Conservation (phyloP, 1,140 invertebrate species). For the Andrena cerasifolii region DNA sequence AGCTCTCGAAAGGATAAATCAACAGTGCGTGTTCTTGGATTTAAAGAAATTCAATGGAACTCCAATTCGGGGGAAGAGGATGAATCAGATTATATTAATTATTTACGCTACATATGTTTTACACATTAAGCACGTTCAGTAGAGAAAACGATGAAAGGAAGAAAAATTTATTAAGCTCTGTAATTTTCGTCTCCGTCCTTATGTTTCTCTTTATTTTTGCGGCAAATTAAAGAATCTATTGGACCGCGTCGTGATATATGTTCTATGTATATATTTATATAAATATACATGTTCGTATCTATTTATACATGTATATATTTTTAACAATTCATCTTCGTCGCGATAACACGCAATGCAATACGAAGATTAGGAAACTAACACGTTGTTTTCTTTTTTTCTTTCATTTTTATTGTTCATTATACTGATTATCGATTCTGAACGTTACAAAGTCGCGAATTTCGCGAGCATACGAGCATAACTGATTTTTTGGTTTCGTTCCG, state of each 20-base stretch:
- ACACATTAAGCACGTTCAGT: not conserved
- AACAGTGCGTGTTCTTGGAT: not conserved
- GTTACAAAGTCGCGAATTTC: not conserved
- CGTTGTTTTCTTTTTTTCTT: not conserved
- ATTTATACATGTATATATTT: conserved; percentile 30
- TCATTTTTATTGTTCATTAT: conserved; percentile 11
- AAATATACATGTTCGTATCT: conserved; percentile 43
- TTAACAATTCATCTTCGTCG: conserved; percentile 23
- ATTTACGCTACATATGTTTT: not conserved
- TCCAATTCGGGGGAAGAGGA: not conserved
- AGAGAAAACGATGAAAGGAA: not conserved
- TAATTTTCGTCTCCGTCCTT: conserved; percentile 17
- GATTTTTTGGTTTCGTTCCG: not conserved
- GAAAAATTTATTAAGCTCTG: not conserved
- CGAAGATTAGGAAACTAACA: conserved; percentile 2
- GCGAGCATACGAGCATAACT: not conserved
- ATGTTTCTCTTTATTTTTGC: not conserved
- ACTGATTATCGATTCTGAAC: not conserved
- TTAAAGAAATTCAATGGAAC: not conserved
- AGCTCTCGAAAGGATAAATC: not conserved
- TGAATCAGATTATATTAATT: not conserved
- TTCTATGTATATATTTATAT: conserved; percentile 47
- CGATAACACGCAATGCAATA: not conserved
- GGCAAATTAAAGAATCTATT: not conserved
- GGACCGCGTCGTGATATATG: not conserved